Evolutionary conservation across 2,113 vertebrate species (phyloP), one percentile per base, ranked within the genome.

Genomic region (Sula dactylatra): DNA sequence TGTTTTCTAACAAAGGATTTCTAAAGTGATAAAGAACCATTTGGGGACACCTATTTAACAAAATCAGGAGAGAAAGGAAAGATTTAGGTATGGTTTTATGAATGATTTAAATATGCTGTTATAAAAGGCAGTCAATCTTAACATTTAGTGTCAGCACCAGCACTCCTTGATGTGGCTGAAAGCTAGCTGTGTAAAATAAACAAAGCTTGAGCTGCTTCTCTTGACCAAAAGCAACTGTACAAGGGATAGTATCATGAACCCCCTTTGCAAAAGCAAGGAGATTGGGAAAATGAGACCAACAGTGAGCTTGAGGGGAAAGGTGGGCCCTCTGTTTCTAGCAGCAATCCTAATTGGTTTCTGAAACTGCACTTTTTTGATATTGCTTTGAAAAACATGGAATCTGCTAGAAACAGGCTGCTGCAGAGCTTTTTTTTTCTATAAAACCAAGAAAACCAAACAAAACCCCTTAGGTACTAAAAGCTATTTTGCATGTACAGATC

Each of bases 391-490:
- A 90, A 64, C 6, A 11, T 11, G 29, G 10, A 42, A 9, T 76
- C 44, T 73, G 8, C 20, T n/a, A 52, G 38, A 82, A 82, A 76
- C 1, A 8, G 7, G 4, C 16, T 88, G 67, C 25, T 64, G 47
- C 15, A 71, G 16, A 87, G 8, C 4, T 6, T 15, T 6, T 13
- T 17, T 22, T 34, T 20, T 49, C 12, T 29, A 25, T 24, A 49
- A 55, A 32, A 6, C 8, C 26, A 55, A 62, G 7, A 10, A 66
- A 26, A 86, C 10, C 22, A 65, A 64, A 47, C 16, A 34, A 45
- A 21, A 2, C 0, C 3, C 8, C 7, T 55, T 16, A 16, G 24
- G 8, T 10, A 27, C 16, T 61, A 67, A 29, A 50, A n/a, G 9
- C 25, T 56, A 36, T 40, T 87, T 91, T 89, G 16, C 10, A 18